Conservation (phyloP, 2,113 vertebrate genomes). For the Prunella himalayana region DNA sequence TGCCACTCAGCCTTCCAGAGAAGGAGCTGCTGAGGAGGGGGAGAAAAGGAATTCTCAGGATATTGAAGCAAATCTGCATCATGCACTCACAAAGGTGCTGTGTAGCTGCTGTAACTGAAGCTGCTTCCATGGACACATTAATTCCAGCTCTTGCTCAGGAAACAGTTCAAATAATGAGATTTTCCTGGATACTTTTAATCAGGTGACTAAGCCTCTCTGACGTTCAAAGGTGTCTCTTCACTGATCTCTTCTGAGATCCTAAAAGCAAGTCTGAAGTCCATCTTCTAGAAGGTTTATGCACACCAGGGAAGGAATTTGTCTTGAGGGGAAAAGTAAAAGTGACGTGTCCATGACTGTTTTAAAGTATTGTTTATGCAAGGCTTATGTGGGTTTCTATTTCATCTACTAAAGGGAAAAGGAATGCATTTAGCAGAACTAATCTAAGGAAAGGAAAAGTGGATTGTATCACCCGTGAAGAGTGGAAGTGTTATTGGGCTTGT, state of each 20-base stretch:
- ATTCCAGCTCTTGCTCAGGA: not conserved
- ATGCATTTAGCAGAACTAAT: not conserved
- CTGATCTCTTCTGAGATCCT: not conserved
- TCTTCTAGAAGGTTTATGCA: not conserved
- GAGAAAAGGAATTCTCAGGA: not conserved
- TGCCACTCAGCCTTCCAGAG: not conserved
- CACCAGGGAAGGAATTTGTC: not conserved
- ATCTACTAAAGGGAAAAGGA: not conserved
- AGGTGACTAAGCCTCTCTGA: not conserved
- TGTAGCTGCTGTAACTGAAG: not conserved
- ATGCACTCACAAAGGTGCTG: accelerated
- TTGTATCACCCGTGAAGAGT: not conserved
- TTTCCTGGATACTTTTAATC: not conserved
- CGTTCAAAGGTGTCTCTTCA: not conserved
- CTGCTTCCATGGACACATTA: not conserved
- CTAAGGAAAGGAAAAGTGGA: not conserved
- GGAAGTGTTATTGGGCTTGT: not conserved
- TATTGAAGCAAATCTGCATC: not conserved
- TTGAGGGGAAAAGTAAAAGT: not conserved
- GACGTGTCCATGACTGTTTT: not conserved
- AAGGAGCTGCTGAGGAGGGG: not conserved
- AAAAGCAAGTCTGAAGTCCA: not conserved
- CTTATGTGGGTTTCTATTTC: not conserved
- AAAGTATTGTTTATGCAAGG: slow-evolving; percentile 5
- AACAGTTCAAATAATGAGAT: not conserved